Evolutionary conservation across 2,888 invertebrate species (phyloP), one percentile per base, ranked within the genome.

Genomic region (Andrena haemorrhoa): DNA sequence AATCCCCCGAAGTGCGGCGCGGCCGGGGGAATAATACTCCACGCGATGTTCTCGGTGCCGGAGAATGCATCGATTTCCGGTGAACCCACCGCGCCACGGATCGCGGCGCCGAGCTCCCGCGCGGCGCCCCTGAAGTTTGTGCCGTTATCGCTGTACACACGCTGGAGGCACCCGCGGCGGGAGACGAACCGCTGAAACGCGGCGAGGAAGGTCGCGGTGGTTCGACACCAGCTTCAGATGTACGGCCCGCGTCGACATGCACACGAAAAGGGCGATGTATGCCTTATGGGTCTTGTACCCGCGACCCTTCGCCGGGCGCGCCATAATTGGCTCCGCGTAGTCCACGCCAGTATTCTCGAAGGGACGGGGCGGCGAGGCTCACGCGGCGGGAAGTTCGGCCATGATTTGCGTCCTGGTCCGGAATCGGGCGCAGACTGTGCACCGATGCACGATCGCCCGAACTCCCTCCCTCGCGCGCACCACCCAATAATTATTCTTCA

Each of bases 81-180:
- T 10, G 49, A 35, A 6, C n/a, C 12, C 41, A 20, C 5, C 2
- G 69, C 51, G 6, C 0, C 4, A 0, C 29, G 16, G 5, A 12
- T 8, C 2, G 49, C 23, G 3, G 20, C 16, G 0, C n/a, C 4
- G 1, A 75, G 20, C 16, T 73, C 68, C 10, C 53, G 31, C 4
- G 51, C 63, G 0, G 61, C 41, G 0, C 53, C 75, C 3, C 47
- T 20, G 33, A 86, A 86, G 0, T 31, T 86, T 0, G 79, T 80
- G 0, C 84, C 86, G 56, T 66, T 51, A n/a, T 84, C 84, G 29
- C 80, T 80, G 23, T 71, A 60, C 0, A 84, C 26, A 2, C 16
- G 10, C 0, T 29, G 10, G 0, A 70, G 75, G 80, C 89, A 23
- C 0, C 83, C 84, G 0, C 81, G 78, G 0, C 83, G 74, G 0